phyloP scores from a whole-genome alignment of 2,113 vertebrate genomes.

The Epinephelus cyanopodus region DNA sequence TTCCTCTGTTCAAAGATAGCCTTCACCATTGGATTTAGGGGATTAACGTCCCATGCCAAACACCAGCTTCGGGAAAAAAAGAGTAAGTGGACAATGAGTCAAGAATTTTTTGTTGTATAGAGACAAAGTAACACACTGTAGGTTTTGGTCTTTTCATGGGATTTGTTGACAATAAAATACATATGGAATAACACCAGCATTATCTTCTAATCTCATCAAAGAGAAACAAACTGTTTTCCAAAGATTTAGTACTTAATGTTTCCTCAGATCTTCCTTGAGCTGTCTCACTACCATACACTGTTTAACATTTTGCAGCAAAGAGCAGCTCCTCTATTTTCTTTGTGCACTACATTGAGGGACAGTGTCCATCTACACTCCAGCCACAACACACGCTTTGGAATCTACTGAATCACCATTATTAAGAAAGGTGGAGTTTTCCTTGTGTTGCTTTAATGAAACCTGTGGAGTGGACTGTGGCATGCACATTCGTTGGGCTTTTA shows the following conservation, averaged over 20 bases:
- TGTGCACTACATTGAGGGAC: not conserved
- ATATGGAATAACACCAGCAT: not conserved
- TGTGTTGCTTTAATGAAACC: conserved; percentile 14
- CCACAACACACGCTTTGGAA: not conserved
- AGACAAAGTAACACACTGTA: not conserved
- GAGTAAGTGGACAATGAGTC: not conserved
- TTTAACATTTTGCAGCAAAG: not conserved
- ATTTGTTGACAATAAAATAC: not conserved
- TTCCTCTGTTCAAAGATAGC: not conserved
- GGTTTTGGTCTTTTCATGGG: not conserved
- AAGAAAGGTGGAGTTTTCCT: not conserved
- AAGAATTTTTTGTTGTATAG: not conserved
- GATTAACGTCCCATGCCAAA: not conserved
- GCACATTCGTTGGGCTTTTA: not conserved
- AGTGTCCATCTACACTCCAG: too few species aligned
- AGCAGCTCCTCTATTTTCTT: not conserved
- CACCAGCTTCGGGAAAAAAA: not conserved
- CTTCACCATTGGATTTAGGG: not conserved
- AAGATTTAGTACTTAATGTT: not conserved
- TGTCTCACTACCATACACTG: not conserved
- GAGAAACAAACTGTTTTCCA: not conserved
- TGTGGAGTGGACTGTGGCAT: not conserved
- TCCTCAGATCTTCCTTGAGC: not conserved
- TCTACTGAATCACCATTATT: not conserved
- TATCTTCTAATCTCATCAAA: not conserved